Evolutionary conservation across 2,797 vertebrate species (phyloP), one percentile per base, ranked within the genome.

Genomic region (Crypturellus tataupa): DNA sequence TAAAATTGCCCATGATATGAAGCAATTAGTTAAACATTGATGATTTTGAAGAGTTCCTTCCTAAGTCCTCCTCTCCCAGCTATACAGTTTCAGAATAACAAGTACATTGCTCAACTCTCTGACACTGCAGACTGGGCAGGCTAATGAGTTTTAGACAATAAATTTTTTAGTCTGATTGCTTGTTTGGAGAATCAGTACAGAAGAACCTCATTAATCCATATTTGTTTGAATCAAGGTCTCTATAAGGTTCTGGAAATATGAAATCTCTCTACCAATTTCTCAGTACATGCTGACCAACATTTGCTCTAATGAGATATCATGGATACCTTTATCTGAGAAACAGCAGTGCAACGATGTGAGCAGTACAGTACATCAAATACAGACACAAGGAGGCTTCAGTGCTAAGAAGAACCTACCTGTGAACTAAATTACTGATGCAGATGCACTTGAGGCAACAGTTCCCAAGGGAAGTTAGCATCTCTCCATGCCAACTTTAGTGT

Each of bases 161-260:
- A 10, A 73, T 71, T 79, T 82, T 94, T 93, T 71, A 70, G 71
- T 85, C 68, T 87, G 76, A 71, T 85, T 87, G 60, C n/a, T 59
- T 6, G 0, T 89, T 84, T 59, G 46, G 39, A 85, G 75, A 87
- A 47, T 68, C 63, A 64, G 9, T 68, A 44, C 2, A 0, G 58
- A 76, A 53, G 35, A 39, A 56, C 4, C 17, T 68, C 46, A 85
- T 87, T 68, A 89, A 82, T 85, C 27, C 13, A 19, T 12, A 4
- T 64, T 85, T 68, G n/a, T 87, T 75, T 62, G 53, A 80, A 64
- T n/a, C 6, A 44, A 33, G 17, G 19, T 56, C 39, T 77, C 73
- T 23, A 44, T 29, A 85, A 70, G 3, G 8, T 90, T 47, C 16
- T 67, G 39, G 68, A 60, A 73, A 71, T 1, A 4, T 35, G 39